Base-by-base conservation (phyloP, 2,888 invertebrate species). In the Steinernema scapterisci region DNA sequence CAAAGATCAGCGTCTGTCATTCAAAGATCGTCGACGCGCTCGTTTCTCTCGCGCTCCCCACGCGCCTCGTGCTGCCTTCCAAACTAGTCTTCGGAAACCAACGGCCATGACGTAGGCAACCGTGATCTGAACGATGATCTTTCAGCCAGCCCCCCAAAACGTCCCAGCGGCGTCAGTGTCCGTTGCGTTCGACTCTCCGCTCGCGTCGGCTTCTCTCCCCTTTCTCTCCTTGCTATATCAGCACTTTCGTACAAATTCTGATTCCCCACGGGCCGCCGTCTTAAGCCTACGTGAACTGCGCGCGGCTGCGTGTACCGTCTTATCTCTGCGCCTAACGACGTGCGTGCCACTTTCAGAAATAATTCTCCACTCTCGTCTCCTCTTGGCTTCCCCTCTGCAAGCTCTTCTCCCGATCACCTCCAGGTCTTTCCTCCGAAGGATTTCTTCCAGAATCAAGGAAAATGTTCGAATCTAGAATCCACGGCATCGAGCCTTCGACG, bases 1-100 rank as follows among this genome's bases (percentile, higher is more conserved):
- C 63, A 63, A 63, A 63, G 63, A 63, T 63, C 63, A 63, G 63
- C 63, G 63, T 63, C 63, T 63, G 63, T 63, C 63, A 63, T 63
- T 63, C 63, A 63, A 63, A 63, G 63, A 63, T 63, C 63, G 63
- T 25, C 63, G 25, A 21, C 63, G 19, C 63, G 2, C 63, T 9
- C 31, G 27, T 27, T 27, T 31, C 63, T 31, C 63, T 63, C 7
- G 31, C 16, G 63, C 63, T 11, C 63, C 11, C 63, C 63, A 16
- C 31, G 11, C 25, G 25, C 38, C 31, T 6, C 31, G 31, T 31
- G 27, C 13, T 63, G 16, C 31, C 63, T 63, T 16, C 25, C 31
- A 9, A 16, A 63, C 63, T 27, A 25, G 63, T 63, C 27, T 13
- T 25, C 63, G 23, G 16, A 25, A 27, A 63, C 63, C 63, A 63